Base-by-base conservation (phyloP, 2,797 vertebrate species). In the Falco novaeseelandiae region DNA sequence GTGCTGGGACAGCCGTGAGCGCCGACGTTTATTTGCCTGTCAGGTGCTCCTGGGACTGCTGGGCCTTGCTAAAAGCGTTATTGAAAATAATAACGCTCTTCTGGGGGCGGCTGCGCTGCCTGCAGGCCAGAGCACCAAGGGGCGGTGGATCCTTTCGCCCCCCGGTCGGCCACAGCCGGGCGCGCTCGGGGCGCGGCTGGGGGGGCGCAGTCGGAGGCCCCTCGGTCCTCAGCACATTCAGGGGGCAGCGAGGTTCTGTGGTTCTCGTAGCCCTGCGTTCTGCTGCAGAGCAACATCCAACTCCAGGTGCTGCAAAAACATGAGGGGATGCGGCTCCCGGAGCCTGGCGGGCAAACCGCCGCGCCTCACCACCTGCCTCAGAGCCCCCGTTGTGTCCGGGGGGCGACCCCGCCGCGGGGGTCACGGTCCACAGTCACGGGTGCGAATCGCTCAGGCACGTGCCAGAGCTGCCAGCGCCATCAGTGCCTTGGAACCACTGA, bases 1-100 rank as follows among this genome's bases (percentile, higher is more conserved):
- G 44, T 3, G 4, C 14, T 1, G 4, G 3, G 44, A 4, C 58
- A 10, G 36, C 55, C 8, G 15, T 0, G 17, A 4, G 1, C 2
- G 40, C 36, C 7, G 69, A 18, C 38, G 38, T 8, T 27, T 26
- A 0, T 14, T 40, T 3, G 27, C 9, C 0, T 1, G 0, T 34
- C 32, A 0, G 51, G 12, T 13, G 77, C 11, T 25, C 2, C 21
- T 16, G 51, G 23, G 6, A 9, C 23, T 42, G 29, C 9, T 38
- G 55, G n/a, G 12, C 48, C 27, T 42, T 34, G 34, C 42, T 17
- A 17, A 57, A 65, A 49, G 26, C 12, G 0, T 42, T 18, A 0
- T n/a, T 18, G 2, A 10, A 19, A 42, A n/a, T 10, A 29, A 30
- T 3, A 19, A 6, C 5, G 29, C 8, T 27, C 0, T 32, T 42